Evolutionary conservation across 2,797 vertebrate species (phyloP).

Genomic region (Peromyscus attwateri): DNA sequence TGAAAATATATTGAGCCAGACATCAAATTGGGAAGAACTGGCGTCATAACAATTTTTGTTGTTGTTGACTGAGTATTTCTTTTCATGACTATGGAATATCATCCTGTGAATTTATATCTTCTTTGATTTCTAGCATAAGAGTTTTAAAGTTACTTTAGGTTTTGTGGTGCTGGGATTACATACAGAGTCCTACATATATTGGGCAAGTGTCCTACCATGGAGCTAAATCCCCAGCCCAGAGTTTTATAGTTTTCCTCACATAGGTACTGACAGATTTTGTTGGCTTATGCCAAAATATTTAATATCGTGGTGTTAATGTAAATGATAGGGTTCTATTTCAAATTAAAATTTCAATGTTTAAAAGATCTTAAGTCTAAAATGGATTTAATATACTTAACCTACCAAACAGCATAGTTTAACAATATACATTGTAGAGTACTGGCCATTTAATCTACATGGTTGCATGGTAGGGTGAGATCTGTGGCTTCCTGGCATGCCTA

Average conservation of each 20-base stretch:
- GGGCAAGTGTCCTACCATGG: not conserved
- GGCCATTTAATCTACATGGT: not conserved
- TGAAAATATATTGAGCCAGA: conserved; percentile 2
- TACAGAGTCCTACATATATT: not conserved
- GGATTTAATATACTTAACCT: not conserved
- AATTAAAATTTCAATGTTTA: not conserved
- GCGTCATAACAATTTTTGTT: not conserved
- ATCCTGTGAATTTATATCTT: not conserved
- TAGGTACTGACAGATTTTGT: not conserved
- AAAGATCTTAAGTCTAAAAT: not conserved
- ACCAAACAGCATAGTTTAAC: not conserved
- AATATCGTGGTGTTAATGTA: not conserved
- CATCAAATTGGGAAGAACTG: not conserved
- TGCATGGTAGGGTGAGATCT: not conserved
- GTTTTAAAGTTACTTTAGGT: not conserved
- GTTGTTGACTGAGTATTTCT: not conserved
- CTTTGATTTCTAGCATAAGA: conserved; percentile 14
- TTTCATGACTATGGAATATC: not conserved
- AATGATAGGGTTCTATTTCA: not conserved
- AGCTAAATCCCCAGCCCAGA: not conserved
- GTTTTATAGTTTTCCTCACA: not conserved
- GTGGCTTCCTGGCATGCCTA: not conserved
- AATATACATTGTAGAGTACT: not conserved
- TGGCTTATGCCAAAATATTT: not conserved
- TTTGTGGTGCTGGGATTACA: not conserved